Evolutionary conservation across 2,113 vertebrate genomes (phyloP), one percentile per base, ranked within the genome.

Genomic region (Taurulus bubalis): DNA sequence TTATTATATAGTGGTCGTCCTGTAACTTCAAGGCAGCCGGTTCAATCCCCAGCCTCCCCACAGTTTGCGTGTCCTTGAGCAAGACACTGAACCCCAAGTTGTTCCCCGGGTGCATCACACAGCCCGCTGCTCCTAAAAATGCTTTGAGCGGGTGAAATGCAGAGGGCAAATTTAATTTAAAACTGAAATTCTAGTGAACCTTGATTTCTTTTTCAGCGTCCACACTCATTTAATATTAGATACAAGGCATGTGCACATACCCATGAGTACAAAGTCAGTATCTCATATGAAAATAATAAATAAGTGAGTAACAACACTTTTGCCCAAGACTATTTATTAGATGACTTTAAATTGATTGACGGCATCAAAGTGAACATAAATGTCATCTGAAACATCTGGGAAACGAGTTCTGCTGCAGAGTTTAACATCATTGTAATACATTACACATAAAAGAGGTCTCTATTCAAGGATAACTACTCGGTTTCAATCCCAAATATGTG

Each of bases 251-350:
- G 2, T 55, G 26, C 26, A 67, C 34, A 32, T n/a, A n/a, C n/a
- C n/a, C n/a, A n/a, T n/a, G 74, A 34, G 36, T 36, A 26, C 28
- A 63, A 34, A 62, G n/a, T 49, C 72, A 40, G 15, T 8, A 55
- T 53, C 8, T 6, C 2, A 16, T 40, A 7, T 26, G 20, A 62
- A 75, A 69, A 53, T 14, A 68, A 74, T 12, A 22, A 66, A 40
- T 1, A 42, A 56, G 36, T 24, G 36, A 49, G n/a, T 60, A 24
- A 68, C 22, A 73, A 49, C 56, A 56, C 24, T 26, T 75, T 59
- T 40, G 2, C 20, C 12, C 15, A 36, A 42, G 60, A 85, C 6
- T 71, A 60, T 82, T 84, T 86, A 86, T 85, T 87, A 4, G 34
- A 34, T 53, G 14, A 60, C 32, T 53, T 65, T 24, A 77, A 69